Base-by-base conservation (phyloP, 2,888 invertebrate genomes). In the Synergus japonicus region DNA sequence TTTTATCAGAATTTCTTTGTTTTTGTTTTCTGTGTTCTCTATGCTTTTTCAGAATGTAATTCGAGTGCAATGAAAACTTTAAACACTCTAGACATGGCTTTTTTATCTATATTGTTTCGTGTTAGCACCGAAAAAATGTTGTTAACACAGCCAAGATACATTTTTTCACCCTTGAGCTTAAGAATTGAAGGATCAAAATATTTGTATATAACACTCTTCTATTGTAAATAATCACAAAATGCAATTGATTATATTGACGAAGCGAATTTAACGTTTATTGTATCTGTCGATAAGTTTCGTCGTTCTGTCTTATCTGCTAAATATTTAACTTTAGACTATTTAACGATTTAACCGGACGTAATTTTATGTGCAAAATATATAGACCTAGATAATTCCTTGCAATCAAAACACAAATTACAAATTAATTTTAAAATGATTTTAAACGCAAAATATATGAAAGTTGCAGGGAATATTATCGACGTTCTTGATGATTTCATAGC, bases 221-320 rank as follows among this genome's bases (percentile, higher is more conserved):
- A 73, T 73, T 73, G 73, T 73, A 73, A 73, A 73, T 73, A 73
- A 54, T 73, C 73, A 73, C 73, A 69, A 73, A 73, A 73, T 73
- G 37, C 73, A 73, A 73, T 37, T 37, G 29, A 73, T 73, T 37
- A 49, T 73, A 54, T 73, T 73, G 73, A 73, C 73, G 54, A 73
- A 73, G 73, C 73, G 37, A 73, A 73, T 73, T 73, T 73, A 73
- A 73, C 73, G 37, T 73, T 73, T 49, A 73, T 73, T 54, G 73
- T 54, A 54, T 73, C 73, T 54, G 73, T 73, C 73, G 73, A 73
- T 73, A 73, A 73, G 73, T 73, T 73, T 73, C 54, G 54, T 15
- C 29, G 15, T 37, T 69, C 49, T 73, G 43, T 49, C 49, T 73
- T 73, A 54, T 73, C 54, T 37, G 73, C 46, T 54, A 37, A 73